Evolutionary conservation across 2,113 vertebrate genomes (phyloP), one percentile per base, ranked within the genome.

Genomic region (Bothrops jararaca): DNA sequence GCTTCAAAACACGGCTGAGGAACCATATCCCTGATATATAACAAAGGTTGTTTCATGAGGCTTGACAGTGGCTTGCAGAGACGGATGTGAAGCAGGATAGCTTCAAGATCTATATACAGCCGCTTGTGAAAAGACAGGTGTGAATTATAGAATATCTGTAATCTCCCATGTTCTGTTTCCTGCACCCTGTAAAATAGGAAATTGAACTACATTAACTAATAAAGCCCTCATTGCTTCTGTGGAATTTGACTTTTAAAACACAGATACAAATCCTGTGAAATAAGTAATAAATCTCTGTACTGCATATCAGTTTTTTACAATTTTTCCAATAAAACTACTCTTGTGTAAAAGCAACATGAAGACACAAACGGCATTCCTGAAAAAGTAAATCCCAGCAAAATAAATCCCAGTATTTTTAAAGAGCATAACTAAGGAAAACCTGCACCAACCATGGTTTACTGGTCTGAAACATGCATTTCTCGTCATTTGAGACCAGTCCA

Each of bases 111-210:
- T 15, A 95, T 93, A 22, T 99, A 99, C 23, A 98, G 95, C 89
- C 98, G 97, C 60, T 92, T 95, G 24, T 92, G 96, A 96, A 99
- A 99, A 90, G 94, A 92, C 93, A 98, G 90, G 5, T 90, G 92
- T 0, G 98, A 98, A 94, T 98, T 98, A 95, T 98, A 98, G 4
- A 98, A 96, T 92, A 97, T 96, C 54, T 96, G 97, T 94, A 97
- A 92, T 13, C 93, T 95, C 34, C 97, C 94, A 3, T 85, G 95
- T 45, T 96, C 94, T 18, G 20, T 87, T n/a, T 60, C 91, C 42
- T 91, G 39, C 24, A 95, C 13, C 90, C 98, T 99, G 96, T 54
- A 96, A 97, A 64, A 97, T 86, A 48, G 95, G 34, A 89, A 12
- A 42, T 12, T 85, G 1, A 45, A 39, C n/a, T 86, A 90, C 26